These are phyloP conservation scores for Clarias gariepinus DNA, from an alignment of 2,113 vertebrate species.

Conservation along the genomic window DNA sequence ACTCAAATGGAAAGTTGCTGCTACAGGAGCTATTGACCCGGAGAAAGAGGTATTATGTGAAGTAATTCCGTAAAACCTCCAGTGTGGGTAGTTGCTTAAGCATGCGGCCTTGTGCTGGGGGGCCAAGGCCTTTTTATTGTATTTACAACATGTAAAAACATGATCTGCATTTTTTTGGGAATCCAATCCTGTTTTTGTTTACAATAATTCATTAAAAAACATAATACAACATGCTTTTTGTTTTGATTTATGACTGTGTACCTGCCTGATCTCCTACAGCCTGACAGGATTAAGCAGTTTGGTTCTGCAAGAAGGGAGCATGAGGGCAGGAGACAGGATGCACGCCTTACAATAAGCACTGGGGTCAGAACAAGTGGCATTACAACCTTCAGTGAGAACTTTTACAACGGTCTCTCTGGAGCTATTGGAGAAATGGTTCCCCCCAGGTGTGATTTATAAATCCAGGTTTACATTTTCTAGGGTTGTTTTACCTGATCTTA, in stretches of 20 bases:
- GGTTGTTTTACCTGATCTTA: neutral
- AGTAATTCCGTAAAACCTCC: neutral
- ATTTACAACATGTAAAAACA: neutral
- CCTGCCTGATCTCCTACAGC: constrained; percentile 65
- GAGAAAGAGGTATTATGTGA: constrained; percentile 78
- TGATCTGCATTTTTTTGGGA: neutral
- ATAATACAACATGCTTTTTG: constrained; percentile 1
- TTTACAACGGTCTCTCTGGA: constrained; percentile 69
- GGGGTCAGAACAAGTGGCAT: constrained; percentile 28
- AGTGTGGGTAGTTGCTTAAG: too few relatives aligned
- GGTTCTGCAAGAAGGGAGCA: constrained; percentile 58
- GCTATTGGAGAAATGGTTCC: constrained; percentile 76
- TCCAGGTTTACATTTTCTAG: neutral
- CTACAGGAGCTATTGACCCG: constrained; percentile 81
- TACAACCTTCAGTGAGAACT: constrained; percentile 67
- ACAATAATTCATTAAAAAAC: neutral
- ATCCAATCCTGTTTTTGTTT: neutral
- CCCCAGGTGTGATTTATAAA: constrained; percentile 72
- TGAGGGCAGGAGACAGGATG: constrained; percentile 49
- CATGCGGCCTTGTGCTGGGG: neutral
- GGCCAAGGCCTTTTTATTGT: neutral
- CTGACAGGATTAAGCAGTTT: constrained; percentile 81
- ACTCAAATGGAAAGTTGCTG: constrained; percentile 81
- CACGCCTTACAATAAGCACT: constrained; percentile 11
- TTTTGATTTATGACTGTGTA: constrained; percentile 12